Conservation (phyloP, 2,113 vertebrate genomes). For the Phaethornis superciliosus region DNA sequence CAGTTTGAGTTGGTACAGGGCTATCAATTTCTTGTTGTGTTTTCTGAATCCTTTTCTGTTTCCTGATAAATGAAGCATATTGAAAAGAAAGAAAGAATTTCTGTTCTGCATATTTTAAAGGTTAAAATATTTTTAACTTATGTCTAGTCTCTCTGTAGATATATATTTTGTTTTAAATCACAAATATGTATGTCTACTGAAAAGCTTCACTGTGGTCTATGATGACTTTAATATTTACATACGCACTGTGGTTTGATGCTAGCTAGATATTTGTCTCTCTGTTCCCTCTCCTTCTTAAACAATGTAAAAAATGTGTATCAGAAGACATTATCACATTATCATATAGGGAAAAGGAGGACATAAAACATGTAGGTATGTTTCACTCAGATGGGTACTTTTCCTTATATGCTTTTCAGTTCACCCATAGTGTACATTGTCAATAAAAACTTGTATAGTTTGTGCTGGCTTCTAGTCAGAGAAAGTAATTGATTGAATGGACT, state of each 20-base stretch:
- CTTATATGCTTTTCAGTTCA: not conserved
- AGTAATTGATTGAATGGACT: not conserved
- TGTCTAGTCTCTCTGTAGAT: not conserved
- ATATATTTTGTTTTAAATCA: not conserved
- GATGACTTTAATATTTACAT: not conserved
- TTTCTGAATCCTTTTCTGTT: not conserved
- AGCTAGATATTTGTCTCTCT: not conserved
- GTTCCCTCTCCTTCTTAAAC: not conserved
- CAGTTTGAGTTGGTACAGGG: not conserved
- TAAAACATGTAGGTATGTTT: not conserved
- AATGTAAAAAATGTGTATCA: not conserved
- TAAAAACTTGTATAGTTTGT: not conserved
- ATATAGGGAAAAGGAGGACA: not conserved
- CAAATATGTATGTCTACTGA: not conserved
- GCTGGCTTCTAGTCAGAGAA: not conserved
- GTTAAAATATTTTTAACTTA: not conserved
- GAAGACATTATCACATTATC: not conserved
- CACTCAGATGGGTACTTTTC: not conserved
- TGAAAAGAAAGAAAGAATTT: not conserved
- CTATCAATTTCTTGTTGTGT: not conserved
- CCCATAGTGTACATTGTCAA: not conserved
- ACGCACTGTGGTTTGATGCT: not conserved
- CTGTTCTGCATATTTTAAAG: not conserved
- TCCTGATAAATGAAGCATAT: not conserved
- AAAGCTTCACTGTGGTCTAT: not conserved